phyloP scores from a whole-genome alignment of 2,797 vertebrate genomes.

The Peromyscus melanophrys region DNA sequence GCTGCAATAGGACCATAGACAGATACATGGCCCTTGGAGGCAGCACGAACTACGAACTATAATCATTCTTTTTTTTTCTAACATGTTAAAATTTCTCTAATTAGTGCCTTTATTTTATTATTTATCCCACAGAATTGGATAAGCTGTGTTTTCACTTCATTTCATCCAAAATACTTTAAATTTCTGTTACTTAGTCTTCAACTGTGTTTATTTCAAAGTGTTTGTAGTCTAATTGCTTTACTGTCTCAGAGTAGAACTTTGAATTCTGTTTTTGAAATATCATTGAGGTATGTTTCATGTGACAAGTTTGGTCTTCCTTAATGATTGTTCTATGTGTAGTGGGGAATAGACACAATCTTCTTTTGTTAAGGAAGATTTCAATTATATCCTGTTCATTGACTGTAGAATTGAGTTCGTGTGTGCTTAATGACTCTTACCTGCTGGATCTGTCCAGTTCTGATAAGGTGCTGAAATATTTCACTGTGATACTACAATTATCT shows the following conservation, averaged over 20 bases:
- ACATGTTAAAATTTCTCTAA: background rate
- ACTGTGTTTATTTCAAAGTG: background rate
- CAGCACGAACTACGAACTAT: background rate
- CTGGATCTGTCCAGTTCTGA: background rate
- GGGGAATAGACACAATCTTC: background rate
- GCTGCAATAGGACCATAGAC: background rate
- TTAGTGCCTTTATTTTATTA: background rate
- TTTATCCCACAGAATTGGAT: background rate
- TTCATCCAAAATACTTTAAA: background rate
- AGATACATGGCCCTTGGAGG: background rate
- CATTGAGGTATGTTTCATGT: background rate
- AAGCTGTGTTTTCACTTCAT: slow-evolving; percentile 19
- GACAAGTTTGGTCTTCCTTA: background rate
- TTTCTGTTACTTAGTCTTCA: background rate
- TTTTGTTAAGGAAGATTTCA: background rate
- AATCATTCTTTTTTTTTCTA: background rate
- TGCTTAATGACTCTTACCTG: background rate
- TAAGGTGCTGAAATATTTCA: background rate
- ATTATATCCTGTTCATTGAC: background rate
- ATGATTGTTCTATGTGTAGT: background rate
- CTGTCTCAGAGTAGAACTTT: background rate
- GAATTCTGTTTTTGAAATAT: background rate
- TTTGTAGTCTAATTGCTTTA: slow-evolving; percentile 32
- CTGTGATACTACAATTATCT: background rate
- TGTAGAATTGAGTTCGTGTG: background rate